Evolutionary conservation across 2,113 vertebrate species (phyloP).

Genomic region (Tragulus kanchil): DNA sequence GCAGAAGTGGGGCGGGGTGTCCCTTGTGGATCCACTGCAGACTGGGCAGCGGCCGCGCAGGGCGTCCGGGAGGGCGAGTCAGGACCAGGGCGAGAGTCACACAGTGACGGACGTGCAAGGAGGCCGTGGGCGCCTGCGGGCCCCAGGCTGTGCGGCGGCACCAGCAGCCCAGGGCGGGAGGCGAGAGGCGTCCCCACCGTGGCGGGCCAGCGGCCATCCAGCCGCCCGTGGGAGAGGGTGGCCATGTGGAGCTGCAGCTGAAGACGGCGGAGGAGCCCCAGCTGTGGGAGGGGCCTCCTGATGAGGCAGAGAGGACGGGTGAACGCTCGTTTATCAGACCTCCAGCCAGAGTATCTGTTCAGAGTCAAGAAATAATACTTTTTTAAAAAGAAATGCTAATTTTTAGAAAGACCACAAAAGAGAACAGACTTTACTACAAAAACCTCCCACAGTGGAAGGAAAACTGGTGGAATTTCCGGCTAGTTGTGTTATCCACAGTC

Average conservation of each 20-base stretch:
- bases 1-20: not conserved
- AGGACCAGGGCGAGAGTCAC: not conserved
- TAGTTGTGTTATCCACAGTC: not conserved
- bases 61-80: not conserved
- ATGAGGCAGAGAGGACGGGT: not conserved
- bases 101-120: not conserved
- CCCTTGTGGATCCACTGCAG: not conserved
- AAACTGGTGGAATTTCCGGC: not conserved
- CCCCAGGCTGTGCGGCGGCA: not conserved
- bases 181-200: not conserved
- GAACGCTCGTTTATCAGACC: not conserved
- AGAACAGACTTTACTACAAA: not conserved
- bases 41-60: not conserved
- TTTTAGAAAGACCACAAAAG: not conserved
- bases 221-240: not conserved
- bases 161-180: not conserved
- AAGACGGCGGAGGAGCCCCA: not conserved
- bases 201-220: not conserved
- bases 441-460: not conserved
- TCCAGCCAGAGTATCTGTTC: slow-evolving; percentile 24
- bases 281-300: not conserved
- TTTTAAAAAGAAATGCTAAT: not conserved
- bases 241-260: not conserved
- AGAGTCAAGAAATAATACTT: not conserved
- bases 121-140: not conserved